Evolutionary conservation across 2,113 vertebrate species (phyloP).

Genomic region (Chrysochloris asiatica): DNA sequence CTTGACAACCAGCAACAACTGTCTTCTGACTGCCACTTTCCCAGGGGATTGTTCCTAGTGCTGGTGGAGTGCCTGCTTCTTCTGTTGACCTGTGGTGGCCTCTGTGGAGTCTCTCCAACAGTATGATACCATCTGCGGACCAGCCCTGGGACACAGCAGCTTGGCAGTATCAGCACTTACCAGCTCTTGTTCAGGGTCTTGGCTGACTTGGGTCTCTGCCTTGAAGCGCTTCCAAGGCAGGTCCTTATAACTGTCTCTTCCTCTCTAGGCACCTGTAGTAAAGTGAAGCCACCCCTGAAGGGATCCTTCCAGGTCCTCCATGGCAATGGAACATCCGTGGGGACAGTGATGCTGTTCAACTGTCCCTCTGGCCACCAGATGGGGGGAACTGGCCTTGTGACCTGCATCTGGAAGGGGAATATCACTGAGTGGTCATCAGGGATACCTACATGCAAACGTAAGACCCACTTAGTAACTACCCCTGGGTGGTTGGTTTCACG

Average conservation of each 20-base stretch:
- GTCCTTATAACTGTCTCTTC: background rate
- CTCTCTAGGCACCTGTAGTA: constrained; percentile 85
- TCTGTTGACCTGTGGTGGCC: no score
- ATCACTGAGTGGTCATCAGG: constrained; percentile 87
- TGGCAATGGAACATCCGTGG: constrained; percentile 89
- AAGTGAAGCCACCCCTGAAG: constrained; percentile 81
- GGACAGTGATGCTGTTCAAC: constrained; percentile 88
- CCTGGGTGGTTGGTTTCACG: background rate
- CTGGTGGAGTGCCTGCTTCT: no score
- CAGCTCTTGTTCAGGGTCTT: background rate
- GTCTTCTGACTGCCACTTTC: background rate
- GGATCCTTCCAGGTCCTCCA: constrained; percentile 87
- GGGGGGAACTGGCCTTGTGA: constrained; percentile 84
- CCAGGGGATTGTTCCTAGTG: no score
- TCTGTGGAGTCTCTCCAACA: background rate
- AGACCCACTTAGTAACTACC: constrained; percentile 60
- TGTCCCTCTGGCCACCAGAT: constrained; percentile 88
- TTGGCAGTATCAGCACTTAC: background rate
- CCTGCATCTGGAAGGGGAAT: constrained; percentile 86
- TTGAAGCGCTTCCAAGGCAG: background rate
- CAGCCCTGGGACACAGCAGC: background rate
- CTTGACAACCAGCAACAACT: no score
- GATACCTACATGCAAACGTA: constrained; percentile 89
- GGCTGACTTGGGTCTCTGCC: background rate
- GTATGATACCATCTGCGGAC: background rate